Conservation (phyloP, 1,140 invertebrate species). For the Psix sp. region DNA sequence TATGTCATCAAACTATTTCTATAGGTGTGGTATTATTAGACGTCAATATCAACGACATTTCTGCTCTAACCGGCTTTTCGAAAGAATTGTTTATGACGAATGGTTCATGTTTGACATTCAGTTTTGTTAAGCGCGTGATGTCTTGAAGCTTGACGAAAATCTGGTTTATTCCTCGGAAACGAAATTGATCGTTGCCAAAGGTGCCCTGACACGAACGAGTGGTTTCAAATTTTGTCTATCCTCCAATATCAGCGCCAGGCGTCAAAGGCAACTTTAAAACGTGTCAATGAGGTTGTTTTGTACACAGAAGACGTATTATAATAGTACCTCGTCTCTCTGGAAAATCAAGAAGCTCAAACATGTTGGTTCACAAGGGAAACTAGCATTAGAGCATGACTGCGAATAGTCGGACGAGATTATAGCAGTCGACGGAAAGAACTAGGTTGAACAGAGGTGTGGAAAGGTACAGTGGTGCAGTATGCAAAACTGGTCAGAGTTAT, state of each 20-base stretch:
- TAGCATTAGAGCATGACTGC: conserved; percentile 59
- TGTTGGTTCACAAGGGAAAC: conserved; percentile 45
- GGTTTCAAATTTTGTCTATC: conserved; percentile 12
- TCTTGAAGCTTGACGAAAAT: conserved; percentile 8
- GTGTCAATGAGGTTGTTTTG: conserved; percentile 73
- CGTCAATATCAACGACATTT: too few species aligned
- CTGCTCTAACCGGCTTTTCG: too few species aligned
- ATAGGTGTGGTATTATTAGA: too few species aligned
- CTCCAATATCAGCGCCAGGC: conserved; percentile 10
- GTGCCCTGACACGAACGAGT: conserved; percentile 60
- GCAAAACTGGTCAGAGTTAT: neutral
- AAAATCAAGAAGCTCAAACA: conserved; percentile 64
- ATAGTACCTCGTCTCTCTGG: conserved; percentile 51
- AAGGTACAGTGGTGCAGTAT: conserved; percentile 7
- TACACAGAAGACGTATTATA: conserved; percentile 68
- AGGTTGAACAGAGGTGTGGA: conserved; percentile 11
- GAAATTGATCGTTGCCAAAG: conserved; percentile 60
- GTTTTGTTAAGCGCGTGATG: conserved; percentile 13
- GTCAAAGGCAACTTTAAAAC: conserved; percentile 57
- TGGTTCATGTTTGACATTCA: neutral
- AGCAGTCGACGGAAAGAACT: conserved; percentile 3
- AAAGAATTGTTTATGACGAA: too few species aligned
- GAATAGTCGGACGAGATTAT: conserved; percentile 65
- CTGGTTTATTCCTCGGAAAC: conserved; percentile 62
- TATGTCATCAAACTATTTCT: too few species aligned